Conservation (phyloP, 2,888 invertebrate species). For the Podotricha telesiphe region DNA sequence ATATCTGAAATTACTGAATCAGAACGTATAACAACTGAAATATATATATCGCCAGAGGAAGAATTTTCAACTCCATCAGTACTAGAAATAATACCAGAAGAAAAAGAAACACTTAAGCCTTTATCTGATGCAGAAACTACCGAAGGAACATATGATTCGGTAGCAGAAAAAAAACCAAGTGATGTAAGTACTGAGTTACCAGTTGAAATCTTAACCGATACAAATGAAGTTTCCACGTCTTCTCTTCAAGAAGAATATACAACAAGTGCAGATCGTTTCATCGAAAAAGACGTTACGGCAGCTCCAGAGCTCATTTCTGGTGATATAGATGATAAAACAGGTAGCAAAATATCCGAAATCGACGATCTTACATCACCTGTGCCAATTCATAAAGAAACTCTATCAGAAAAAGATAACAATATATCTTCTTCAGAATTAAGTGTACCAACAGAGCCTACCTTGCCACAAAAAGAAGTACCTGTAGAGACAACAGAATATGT, state of each 20-base stretch:
- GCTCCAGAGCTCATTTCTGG: constrained; percentile 9
- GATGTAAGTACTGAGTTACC: constrained; percentile 16
- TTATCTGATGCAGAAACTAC: constrained; percentile 29
- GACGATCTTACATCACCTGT: neutral
- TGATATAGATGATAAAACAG: constrained; percentile 11
- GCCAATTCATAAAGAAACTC: constrained; percentile 9
- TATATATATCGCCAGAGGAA: neutral
- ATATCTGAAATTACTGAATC: neutral
- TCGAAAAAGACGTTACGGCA: constrained; percentile 3
- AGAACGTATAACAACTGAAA: constrained; percentile 11
- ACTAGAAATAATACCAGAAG: constrained; percentile 30
- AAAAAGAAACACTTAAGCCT: constrained; percentile 20
- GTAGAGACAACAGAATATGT: neutral
- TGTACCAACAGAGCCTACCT: constrained; percentile 8
- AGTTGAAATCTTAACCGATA: neutral
- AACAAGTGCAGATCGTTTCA: constrained; percentile 3
- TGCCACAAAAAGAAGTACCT: constrained; percentile 19
- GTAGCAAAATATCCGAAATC: neutral
- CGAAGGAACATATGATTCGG: constrained; percentile 23
- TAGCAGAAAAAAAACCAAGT: constrained; percentile 34
- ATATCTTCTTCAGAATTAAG: constrained; percentile 4
- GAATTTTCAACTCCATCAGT: constrained; percentile 7
- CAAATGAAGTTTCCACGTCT: neutral
- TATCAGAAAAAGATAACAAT: constrained; percentile 1
- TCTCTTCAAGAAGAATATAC: neutral